A percentile compares a stretch with the other conserved stretches of the same genome.
phyloP scores from a whole-genome alignment of 2,113 vertebrate species.

The Dasyornis broadbenti region DNA sequence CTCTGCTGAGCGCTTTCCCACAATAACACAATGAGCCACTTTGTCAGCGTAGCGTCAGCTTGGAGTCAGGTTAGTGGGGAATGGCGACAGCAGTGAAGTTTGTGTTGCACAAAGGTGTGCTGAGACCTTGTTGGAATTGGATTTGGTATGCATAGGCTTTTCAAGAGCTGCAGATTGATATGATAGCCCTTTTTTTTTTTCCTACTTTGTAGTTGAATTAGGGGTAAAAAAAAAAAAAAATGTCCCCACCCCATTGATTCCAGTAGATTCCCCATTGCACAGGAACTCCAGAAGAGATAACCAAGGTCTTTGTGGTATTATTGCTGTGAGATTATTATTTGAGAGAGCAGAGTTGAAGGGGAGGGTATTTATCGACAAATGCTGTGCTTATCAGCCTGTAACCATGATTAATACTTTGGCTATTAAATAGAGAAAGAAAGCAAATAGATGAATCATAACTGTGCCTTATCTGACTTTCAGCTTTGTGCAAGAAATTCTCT shows the following conservation, averaged over 20 bases:
- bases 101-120: slow-evolving; percentile 54
- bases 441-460: neutral
- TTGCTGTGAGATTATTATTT: neutral
- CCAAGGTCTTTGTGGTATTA: neutral
- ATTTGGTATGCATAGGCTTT: slow-evolving; percentile 10
- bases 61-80: slow-evolving; percentile 51
- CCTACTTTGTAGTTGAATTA: neutral
- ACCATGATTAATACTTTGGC: neutral
- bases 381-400: neutral
- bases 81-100: neutral
- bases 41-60: slow-evolving; percentile 57
- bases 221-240: neutral
- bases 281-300: neutral
- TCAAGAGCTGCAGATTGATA: neutral
- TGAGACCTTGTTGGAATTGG: slow-evolving; percentile 3
- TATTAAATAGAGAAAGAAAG: neutral
- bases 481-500: neutral
- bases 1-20: slow-evolving; percentile 71
- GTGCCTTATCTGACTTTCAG: neutral
- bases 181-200: neutral
- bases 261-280: neutral
- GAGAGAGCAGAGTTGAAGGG: neutral
- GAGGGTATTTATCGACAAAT: neutral
- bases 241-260: neutral
- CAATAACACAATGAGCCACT: slow-evolving; percentile 68